Base-by-base conservation (phyloP, 2,888 invertebrate species). In the Lordiphosa fenestrarum region DNA sequence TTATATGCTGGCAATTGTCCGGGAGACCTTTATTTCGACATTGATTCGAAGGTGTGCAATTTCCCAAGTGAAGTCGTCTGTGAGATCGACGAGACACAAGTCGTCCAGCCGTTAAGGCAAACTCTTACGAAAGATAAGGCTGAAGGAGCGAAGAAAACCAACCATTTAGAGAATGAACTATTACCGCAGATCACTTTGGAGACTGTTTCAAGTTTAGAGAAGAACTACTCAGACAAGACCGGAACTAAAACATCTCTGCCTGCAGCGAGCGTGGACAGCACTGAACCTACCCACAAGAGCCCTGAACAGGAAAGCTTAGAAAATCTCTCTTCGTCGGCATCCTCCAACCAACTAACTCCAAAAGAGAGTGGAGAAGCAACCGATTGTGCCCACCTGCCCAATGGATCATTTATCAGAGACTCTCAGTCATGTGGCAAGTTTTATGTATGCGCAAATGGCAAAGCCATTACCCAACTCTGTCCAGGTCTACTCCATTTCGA, bases 361-460 rank as follows among this genome's bases (percentile, higher is more conserved):
- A 54, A 39, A 1, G 44, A 44, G 9, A 5, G n/a, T 7, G n/a
- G 13, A 25, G 3, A 19, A 23, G 6, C n/a, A 6, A 12, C 19
- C 4, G 50, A 61, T 12, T 74, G 73, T 7, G 39, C n/a, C 0
- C 47, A 9, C 0, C 6, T 46, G 5, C 57, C 51, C 2, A 73
- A 83, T 36, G 77, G 84, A 0, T 61, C 21, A 0, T 53, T 66
- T 12, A n/a, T 77, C 1, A 58, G 71, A 2, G 78, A 77, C 33
- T 21, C 41, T 0, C 23, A 46, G 4, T 47, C 41, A 0, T 78
- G 77, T 10, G 37, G 53, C n/a, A 84, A 53, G 9, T 78, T 69
- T 19, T 84, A 69, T 10, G 51, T 84, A 0, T 78, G 77, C 10
- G 19, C 54, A 1, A 73, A 71, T 39, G 78, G 84, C 0, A 41